Evolutionary conservation across 1,140 invertebrate species (phyloP), one percentile per base, ranked within the genome.

Genomic region (Polypedilum pembai): DNA sequence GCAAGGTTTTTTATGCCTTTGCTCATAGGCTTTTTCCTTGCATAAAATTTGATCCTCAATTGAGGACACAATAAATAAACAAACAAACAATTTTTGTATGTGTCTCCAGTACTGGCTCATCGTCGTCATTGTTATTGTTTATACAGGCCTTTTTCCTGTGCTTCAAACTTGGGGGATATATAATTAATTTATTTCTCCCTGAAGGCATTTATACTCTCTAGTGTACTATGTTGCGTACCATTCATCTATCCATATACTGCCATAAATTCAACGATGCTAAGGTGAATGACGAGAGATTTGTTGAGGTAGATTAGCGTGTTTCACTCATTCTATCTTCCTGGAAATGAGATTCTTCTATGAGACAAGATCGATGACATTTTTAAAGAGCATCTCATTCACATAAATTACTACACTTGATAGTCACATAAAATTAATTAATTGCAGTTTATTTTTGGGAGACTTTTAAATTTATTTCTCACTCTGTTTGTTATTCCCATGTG

Each of bases 161-260:
- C 45, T 56, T 15, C 4, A 56, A 56, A 15, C n/a, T n/a, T 3
- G 12, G 45, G 45, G 45, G 45, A 56, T 56, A 56, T 15, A 45
- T 56, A 56, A 56, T 56, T 56, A 56, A 56, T 56, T 56, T 56
- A 56, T 56, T 56, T 56, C 45, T 56, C 45, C 45, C 45, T 56
- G 12, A 56, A 56, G 45, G 45, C 45, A 56, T 56, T 56, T 56
- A 56, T n/a, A 56, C 45, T 33, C 24, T 33, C 24, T 33, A 33
- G 24, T 33, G 24, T 33, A 33, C 5, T 1, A 33, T 3, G 24
- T 5, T 33, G n/a, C n/a, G 5, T 33, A 33, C 24, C 24, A 33
- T n/a, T n/a, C n/a, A n/a, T n/a, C n/a, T n/a, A n/a, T n/a, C n/a
- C n/a, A n/a, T n/a, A n/a, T n/a, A n/a, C n/a, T 33, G 24, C 24